Evolutionary conservation across 2,888 invertebrate genomes (phyloP), one percentile per base, ranked within the genome.

Genomic region (Drosophila mercatorum): DNA sequence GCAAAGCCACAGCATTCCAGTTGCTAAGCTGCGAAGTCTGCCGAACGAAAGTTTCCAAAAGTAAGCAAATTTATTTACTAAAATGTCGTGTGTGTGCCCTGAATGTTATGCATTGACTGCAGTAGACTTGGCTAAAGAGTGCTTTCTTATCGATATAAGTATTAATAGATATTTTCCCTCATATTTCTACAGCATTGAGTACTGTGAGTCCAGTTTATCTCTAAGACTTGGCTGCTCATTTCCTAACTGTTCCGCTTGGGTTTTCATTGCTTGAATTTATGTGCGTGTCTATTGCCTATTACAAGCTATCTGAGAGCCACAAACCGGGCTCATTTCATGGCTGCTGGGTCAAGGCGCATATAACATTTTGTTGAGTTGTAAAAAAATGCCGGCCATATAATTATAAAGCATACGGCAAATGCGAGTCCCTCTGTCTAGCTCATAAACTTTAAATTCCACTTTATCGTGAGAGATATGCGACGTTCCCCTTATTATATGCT

Each of bases 361-460:
- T 75, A 75, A 75, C 68, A 72, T 80, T 41, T 81, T 60, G 58
- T 51, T 55, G 77, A 72, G 84, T 65, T 72, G 70, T 81, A 79
- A 81, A 84, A 78, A 80, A 67, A 71, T 64, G 60, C 53, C 63
- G 75, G 72, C 59, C 72, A 79, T 84, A 87, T 87, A 87, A 83
- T 87, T 84, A 81, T 78, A 72, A 78, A 71, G 68, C 69, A 71
- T 65, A 59, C 68, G 68, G 77, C 55, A 76, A 66, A 71, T 69
- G 56, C n/a, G 17, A 72, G 55, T 72, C 66, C 63, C 75, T 60
- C 52, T 67, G 85, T 84, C 83, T 79, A 81, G 83, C 79, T 68
- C 85, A 87, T 83, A 83, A 83, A 83, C 77, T 81, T 87, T 72
- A 81, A 84, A 87, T 79, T 83, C 79, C 77, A 75, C 75, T 83